phyloP scores from a whole-genome alignment of 2,797 vertebrate genomes.

The Chrysocyon brachyurus region DNA sequence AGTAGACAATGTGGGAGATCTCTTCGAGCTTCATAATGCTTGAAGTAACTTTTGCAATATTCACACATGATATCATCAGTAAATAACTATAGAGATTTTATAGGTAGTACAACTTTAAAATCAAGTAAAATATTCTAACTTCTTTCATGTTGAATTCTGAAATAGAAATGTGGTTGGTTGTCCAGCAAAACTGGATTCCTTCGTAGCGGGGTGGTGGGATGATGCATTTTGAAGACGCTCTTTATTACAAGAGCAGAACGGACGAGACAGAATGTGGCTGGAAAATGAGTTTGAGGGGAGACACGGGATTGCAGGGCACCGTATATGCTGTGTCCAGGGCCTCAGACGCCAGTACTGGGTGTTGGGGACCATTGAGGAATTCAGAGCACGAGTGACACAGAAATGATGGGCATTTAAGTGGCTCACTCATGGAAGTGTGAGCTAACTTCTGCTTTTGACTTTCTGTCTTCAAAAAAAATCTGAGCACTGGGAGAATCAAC shows the following conservation, averaged over 20 bases:
- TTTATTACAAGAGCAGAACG: background rate
- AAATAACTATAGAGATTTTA: background rate
- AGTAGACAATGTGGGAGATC: background rate
- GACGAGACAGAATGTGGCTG: background rate
- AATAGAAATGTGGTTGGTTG: background rate
- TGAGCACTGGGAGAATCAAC: background rate
- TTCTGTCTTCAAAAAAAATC: background rate
- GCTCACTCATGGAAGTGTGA: background rate
- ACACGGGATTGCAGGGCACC: accelerated
- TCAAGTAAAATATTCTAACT: background rate
- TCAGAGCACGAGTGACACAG: background rate
- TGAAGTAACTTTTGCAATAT: background rate
- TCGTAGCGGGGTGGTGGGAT: background rate
- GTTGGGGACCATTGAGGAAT: background rate
- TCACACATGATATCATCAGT: background rate
- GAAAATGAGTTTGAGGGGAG: background rate
- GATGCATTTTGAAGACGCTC: background rate
- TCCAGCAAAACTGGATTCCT: background rate
- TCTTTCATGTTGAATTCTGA: background rate
- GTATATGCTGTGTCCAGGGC: accelerated
- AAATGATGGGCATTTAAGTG: background rate
- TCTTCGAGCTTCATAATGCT: background rate
- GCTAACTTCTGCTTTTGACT: background rate
- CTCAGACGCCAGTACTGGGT: background rate
- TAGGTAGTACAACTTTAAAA: background rate